A percentile compares a stretch with the other conserved stretches of the same genome.
Evolutionary conservation across 2,797 vertebrate genomes (phyloP).

Genomic region (Artibeus lituratus): DNA sequence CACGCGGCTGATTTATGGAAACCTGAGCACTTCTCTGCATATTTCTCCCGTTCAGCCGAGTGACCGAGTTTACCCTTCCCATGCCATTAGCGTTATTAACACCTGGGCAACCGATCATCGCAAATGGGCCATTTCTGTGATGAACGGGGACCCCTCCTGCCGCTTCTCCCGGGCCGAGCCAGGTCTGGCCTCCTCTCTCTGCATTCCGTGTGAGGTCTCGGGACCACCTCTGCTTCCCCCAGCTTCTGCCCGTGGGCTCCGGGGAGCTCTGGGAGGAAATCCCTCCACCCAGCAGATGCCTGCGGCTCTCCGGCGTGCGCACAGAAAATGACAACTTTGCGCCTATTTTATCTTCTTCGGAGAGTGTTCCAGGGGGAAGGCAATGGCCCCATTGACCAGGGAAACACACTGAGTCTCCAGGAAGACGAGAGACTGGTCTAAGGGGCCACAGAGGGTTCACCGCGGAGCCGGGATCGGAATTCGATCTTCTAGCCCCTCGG

Average conservation of each 20-base stretch:
- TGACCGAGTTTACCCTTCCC: slow-evolving; percentile 82
- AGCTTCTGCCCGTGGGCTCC: background rate
- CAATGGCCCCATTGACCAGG: background rate
- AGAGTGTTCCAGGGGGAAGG: background rate
- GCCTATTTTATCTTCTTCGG: background rate
- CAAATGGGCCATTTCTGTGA: slow-evolving; percentile 70
- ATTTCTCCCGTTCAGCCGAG: slow-evolving; percentile 80
- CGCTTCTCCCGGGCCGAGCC: background rate
- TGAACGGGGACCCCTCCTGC: background rate
- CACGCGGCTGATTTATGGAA: slow-evolving; percentile 81
- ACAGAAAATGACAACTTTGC: background rate
- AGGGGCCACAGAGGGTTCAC: background rate
- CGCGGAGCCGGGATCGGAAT: background rate
- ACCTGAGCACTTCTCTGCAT: slow-evolving; percentile 77
- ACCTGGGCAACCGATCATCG: slow-evolving; percentile 60
- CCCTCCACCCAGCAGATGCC: background rate
- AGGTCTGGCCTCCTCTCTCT: background rate
- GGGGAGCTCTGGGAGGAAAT: background rate
- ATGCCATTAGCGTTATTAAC: slow-evolving; percentile 77
- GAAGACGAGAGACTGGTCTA: background rate
- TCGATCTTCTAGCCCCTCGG: background rate
- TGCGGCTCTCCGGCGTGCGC: background rate
- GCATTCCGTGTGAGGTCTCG: background rate
- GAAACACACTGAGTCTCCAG: slow-evolving; percentile 49
- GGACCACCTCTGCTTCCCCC: background rate